Evolutionary conservation across 2,888 invertebrate species (phyloP), one percentile per base, ranked within the genome.

Genomic region (Yponomeuta malinellus): DNA sequence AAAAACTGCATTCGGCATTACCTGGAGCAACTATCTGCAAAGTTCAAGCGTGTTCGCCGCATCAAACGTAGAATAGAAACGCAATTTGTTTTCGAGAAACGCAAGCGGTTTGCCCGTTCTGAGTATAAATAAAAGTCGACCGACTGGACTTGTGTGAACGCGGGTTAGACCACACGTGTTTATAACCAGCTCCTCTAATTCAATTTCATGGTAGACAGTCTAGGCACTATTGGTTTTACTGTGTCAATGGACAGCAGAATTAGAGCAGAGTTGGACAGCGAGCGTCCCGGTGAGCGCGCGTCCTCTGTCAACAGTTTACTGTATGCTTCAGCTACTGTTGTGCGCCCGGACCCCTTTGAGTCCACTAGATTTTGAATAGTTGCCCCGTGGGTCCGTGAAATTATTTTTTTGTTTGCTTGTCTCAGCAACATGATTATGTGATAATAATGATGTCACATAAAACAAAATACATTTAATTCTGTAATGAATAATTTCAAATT

Each of bases 231-330:
- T 59, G 12, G 52, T 15, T 59, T 59, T 59, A 8, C 15, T 59
- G 12, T 59, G 52, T 59, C 15, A 9, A 15, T 59, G 52, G 65
- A 65, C 65, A 0, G 12, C 12, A 33, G 31, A 29, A 65, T 65
- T 65, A 15, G 52, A 59, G 15, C 15, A 29, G 65, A 65, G 65
- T 65, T 65, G 29, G 65, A 29, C 65, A 31, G 33, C 31, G 12
- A 65, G 33, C 31, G 65, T 65, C 65, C 31, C 31, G 31, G 31
- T 65, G 65, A 65, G 10, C 65, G 33, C 33, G 6, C 65, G 31
- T 65, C 65, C 65, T 65, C 29, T 65, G 65, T 31, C 29, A 65
- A 65, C 65, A 31, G 12, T 31, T 33, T 65, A 65, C 31, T 31
- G 64, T 65, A 33, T 65, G 29, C 12, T 9, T 65, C 43, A 43